A percentile compares a stretch with the other conserved stretches of the same genome.
These are phyloP conservation scores for Brachyistius frenatus DNA, from an alignment of 2,113 vertebrate species.

Conservation along the genomic window DNA sequence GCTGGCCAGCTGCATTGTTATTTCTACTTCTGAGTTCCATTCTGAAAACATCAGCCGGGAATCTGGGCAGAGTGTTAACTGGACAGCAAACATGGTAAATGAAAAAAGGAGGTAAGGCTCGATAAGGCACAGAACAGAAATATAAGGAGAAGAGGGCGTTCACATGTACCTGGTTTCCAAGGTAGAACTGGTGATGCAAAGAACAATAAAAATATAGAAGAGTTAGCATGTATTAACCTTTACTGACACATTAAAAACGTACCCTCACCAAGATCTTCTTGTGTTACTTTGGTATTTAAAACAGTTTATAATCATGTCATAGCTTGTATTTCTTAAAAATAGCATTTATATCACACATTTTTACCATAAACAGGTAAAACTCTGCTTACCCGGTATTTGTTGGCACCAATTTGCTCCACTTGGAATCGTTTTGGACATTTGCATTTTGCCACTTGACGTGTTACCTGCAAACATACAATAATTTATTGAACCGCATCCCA, in stretches of 20 bases:
- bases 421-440: slow-evolving; percentile 99
- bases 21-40: slow-evolving; percentile 83
- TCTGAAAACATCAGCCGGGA: slow-evolving; percentile 59
- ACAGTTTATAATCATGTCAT: neutral
- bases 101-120: slow-evolving; percentile 47
- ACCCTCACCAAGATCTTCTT: slow-evolving; percentile 8
- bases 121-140: slow-evolving; percentile 57
- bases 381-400: slow-evolving; percentile 96
- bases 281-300: neutral
- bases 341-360: neutral
- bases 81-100: slow-evolving; percentile 62
- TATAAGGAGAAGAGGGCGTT: slow-evolving; percentile 35
- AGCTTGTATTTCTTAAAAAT: neutral
- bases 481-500: neutral
- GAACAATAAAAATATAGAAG: slow-evolving; percentile 86
- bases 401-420: slow-evolving; percentile 98
- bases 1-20: slow-evolving; percentile 16
- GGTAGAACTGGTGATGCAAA: slow-evolving; percentile 97
- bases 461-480: slow-evolving; percentile 87
- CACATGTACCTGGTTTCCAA: slow-evolving; percentile 99
- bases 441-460: slow-evolving; percentile 97
- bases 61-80: slow-evolving; percentile 71
- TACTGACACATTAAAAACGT: slow-evolving; percentile 48
- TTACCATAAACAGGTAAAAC: neutral
- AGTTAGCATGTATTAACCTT: slow-evolving; percentile 62